A percentile compares a stretch with the other conserved stretches of the same genome.
phyloP scores from a whole-genome alignment of 1,140 invertebrate genomes.

The Linepithema humile region DNA sequence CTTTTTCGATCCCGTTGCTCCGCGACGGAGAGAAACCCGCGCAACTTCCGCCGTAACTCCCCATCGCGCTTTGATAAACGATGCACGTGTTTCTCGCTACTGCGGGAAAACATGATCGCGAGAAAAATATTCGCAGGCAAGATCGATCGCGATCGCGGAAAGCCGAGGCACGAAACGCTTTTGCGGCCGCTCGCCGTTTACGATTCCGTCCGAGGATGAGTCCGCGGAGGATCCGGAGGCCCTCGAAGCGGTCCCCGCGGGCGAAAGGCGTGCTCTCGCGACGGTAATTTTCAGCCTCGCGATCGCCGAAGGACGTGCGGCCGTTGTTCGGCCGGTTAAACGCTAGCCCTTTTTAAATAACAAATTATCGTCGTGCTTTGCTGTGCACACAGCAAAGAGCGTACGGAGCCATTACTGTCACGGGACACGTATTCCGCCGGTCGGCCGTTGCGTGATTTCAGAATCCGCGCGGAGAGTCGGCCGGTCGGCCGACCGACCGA shows the following conservation, averaged over 20 bases:
- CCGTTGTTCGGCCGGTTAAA: not conserved
- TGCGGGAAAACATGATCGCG: not conserved
- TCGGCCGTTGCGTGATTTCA: conserved; percentile 39
- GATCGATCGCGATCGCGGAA: not conserved
- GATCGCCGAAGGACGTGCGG: not conserved
- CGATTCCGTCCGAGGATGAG: not conserved
- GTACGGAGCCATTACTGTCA: conserved; percentile 30
- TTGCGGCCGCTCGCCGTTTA: not conserved
- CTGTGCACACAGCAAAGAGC: not conserved
- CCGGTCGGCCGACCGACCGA: too few species aligned
- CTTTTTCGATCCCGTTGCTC: conserved; percentile 40
- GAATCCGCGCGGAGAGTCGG: conserved; percentile 28
- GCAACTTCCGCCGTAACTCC: conserved; percentile 13
- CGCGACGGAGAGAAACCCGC: not conserved
- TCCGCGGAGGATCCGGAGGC: not conserved
- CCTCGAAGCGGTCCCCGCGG: not conserved
- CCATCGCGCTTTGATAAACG: conserved; percentile 10
- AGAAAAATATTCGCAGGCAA: not conserved
- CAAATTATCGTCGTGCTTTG: conserved; percentile 44
- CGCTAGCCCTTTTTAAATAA: conserved; percentile 24
- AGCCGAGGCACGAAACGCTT: not conserved
- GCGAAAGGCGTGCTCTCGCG: conserved; percentile 9
- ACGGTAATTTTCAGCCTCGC: conserved; percentile 21
- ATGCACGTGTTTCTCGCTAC: not conserved
- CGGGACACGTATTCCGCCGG: conserved; percentile 22